These are phyloP conservation scores for Molanna angustata DNA, from an alignment of 2,888 invertebrate species.

Conservation along the genomic window DNA sequence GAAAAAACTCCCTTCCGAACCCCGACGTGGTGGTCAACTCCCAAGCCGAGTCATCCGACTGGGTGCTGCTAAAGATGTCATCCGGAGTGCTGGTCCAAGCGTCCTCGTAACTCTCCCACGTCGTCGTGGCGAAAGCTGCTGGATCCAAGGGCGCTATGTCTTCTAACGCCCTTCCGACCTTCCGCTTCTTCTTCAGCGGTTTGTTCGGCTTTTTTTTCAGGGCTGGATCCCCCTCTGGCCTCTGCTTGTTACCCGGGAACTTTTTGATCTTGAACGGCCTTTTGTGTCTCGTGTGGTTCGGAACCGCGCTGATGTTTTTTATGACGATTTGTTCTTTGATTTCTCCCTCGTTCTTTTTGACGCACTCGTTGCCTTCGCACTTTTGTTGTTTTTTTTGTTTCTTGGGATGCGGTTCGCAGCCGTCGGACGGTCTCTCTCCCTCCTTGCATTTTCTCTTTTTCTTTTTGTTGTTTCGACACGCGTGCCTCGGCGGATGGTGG, in stretches of 20 bases:
- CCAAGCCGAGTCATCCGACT: constrained; percentile 42
- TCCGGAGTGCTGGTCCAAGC: constrained; percentile 54
- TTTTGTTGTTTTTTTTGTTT: constrained; percentile 45
- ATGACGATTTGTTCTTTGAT: constrained; percentile 17
- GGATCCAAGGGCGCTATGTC: constrained; percentile 37
- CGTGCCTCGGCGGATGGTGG: constrained; percentile 44
- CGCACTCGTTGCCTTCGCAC: constrained; percentile 28
- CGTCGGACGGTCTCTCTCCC: constrained; percentile 36
- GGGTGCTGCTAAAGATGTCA: constrained; percentile 44
- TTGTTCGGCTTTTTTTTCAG: constrained; percentile 27
- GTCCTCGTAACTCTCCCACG: constrained; percentile 46
- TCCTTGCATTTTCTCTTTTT: constrained; percentile 39
- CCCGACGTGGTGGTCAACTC: constrained; percentile 40
- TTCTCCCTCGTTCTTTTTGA: not conserved
- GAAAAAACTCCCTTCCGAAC: constrained; percentile 52
- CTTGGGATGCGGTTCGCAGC: constrained; percentile 39
- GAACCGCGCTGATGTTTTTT: constrained; percentile 16
- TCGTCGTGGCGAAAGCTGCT: constrained; percentile 45
- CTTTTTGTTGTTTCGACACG: constrained; percentile 45
- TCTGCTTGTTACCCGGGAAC: constrained; percentile 33
- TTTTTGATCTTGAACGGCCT: constrained; percentile 35
- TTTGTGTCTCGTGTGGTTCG: constrained; percentile 27
- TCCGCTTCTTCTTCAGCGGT: constrained; percentile 24
- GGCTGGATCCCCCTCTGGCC: constrained; percentile 34
- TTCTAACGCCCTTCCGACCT: constrained; percentile 50